These are phyloP conservation scores for Ethmia dodecea DNA, from an alignment of 2,888 invertebrate species.

Conservation along the genomic window DNA sequence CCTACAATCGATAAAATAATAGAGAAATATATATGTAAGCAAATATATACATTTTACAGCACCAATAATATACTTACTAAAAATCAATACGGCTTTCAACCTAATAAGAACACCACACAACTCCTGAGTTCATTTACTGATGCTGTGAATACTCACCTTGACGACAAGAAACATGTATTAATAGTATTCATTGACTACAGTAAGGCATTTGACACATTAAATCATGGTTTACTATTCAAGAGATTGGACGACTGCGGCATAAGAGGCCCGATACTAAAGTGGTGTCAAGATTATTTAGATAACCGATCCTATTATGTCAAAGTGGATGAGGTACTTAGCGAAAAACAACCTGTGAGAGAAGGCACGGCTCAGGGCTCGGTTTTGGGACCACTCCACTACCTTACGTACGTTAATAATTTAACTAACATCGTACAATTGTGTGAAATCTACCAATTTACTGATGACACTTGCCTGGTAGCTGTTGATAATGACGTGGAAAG, in stretches of 20 bases:
- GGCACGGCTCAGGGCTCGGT: conserved; percentile 23
- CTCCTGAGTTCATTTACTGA: conserved; percentile 8
- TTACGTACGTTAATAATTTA: conserved; percentile 15
- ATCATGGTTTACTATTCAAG: conserved; percentile 10
- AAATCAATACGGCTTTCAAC: conserved; percentile 3
- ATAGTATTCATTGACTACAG: conserved; percentile 17
- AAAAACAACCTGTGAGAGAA: conserved; percentile 2
- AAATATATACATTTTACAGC: conserved; percentile 4
- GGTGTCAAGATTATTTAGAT: conserved; percentile 15
- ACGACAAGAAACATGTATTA: conserved; percentile 14
- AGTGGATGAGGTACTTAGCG: conserved; percentile 9
- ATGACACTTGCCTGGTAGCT: conserved; percentile 20
- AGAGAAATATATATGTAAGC: conserved; percentile 1
- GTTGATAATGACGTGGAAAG: conserved; percentile 7
- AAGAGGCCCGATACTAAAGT: conserved; percentile 13
- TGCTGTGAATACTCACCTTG: conserved; percentile 7
- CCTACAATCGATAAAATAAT: conserved; percentile 5
- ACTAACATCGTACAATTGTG: conserved; percentile 5
- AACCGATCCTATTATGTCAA: conserved; percentile 11
- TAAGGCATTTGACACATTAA: conserved; percentile 18
- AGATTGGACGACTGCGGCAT: conserved; percentile 13
- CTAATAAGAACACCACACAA: not conserved
- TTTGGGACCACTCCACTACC: conserved; percentile 18
- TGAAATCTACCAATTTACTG: conserved; percentile 18
- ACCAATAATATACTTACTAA: conserved; percentile 4